A percentile compares a stretch with the other conserved stretches of the same genome.
Evolutionary conservation across 2,888 invertebrate species (phyloP).

Genomic region (Nomada fabriciana): DNA sequence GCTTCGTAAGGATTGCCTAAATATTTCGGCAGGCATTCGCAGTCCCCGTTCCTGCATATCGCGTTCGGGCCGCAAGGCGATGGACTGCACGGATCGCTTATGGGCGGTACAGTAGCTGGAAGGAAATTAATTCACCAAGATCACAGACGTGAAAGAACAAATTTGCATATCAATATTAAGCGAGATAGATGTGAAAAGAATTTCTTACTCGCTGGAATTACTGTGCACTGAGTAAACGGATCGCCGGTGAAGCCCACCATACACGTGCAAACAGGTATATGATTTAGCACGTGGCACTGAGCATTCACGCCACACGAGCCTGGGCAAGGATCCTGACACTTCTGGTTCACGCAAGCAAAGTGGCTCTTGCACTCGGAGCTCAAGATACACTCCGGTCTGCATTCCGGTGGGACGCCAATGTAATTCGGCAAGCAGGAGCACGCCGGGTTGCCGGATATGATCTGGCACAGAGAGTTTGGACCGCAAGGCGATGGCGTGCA

Average conservation of each 20-base stretch:
- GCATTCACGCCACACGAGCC: conserved; percentile 93
- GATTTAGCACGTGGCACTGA: conserved; percentile 91
- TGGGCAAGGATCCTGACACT: conserved; percentile 93
- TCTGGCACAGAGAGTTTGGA: conserved; percentile 92
- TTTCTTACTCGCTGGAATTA: conserved; percentile 84
- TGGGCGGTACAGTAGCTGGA: conserved; percentile 64
- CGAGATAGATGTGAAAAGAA: neutral
- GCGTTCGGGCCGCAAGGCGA: conserved; percentile 92
- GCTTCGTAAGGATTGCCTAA: conserved; percentile 90
- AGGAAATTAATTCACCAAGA: no score
- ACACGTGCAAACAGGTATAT: conserved; percentile 93
- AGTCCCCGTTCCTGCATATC: conserved; percentile 89
- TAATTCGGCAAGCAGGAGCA: conserved; percentile 93
- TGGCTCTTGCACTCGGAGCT: conserved; percentile 92
- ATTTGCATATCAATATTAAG: neutral
- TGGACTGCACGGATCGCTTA: conserved; percentile 87
- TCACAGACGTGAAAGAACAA: neutral
- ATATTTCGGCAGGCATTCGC: conserved; percentile 89
- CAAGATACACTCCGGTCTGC: conserved; percentile 92
- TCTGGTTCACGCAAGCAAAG: conserved; percentile 91
- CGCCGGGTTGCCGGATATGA: conserved; percentile 90
- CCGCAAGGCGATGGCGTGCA: conserved; percentile 94
- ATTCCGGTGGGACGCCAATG: conserved; percentile 91
- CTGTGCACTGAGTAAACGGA: conserved; percentile 91
- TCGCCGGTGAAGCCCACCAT: conserved; percentile 91